Evolutionary conservation across 2,888 invertebrate genomes (phyloP), one percentile per base, ranked within the genome.

Genomic region (Sesia apiformis): DNA sequence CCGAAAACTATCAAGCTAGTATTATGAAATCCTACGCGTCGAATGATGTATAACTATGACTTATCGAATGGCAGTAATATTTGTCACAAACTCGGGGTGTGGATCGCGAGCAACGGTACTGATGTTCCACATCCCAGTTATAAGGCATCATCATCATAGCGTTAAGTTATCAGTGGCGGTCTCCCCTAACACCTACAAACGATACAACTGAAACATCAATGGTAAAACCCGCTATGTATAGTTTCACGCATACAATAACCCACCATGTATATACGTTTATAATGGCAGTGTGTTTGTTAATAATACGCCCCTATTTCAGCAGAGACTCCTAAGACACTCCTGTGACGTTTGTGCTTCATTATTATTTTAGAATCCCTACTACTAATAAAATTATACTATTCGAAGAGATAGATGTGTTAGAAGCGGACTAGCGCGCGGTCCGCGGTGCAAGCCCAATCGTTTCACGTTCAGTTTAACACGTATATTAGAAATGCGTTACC

Each of bases 11-110:
- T 70, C 67, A 82, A 84, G 86, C 86, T 80, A 82, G 68, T 61
- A 56, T 64, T 64, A 75, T 77, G 78, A 74, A 67, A 61, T 49
- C 51, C 81, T 83, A 86, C 76, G 79, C 77, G 72, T 73, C 77
- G 70, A 78, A 77, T 80, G 76, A 79, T 78, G 76, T 81, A 78
- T 76, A 81, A 79, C 72, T 77, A 74, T 84, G 82, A 85, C 86
- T 87, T 84, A 88, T 76, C 81, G 75, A 84, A 87, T 89, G 89
- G 89, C 89, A 89, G 89, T 89, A 78, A 79, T 76, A 78, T 76
- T 82, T 80, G 80, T 86, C 76, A 81, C 78, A 69, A 76, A 77
- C 74, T 67, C 55, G 70, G 72, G 75, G 74, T 69, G 73, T 61
- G 63, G 64, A 62, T 63, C 65, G 66, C 60, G 58, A 59, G 58